Evolutionary conservation across 2,113 vertebrate species (phyloP).

Genomic region (Apeltes quadracus): DNA sequence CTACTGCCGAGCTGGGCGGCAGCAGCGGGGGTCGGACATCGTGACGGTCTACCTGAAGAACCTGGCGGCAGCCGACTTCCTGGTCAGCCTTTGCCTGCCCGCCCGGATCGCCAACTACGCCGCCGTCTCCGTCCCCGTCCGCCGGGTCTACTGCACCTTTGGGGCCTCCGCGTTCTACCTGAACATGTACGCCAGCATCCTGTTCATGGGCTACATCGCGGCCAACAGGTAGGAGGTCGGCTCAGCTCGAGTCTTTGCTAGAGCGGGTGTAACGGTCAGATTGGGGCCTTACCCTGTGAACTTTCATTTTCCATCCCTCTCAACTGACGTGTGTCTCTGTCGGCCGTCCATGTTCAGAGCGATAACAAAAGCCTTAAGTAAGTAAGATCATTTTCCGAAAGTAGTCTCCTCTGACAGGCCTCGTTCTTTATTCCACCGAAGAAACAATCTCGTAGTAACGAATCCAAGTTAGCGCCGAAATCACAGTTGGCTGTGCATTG

Average conservation of each 20-base stretch:
- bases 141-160: constrained; percentile 71
- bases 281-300: constrained; percentile 1
- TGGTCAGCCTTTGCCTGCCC: constrained; percentile 75
- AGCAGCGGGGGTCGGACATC: constrained; percentile 35
- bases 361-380: constrained; percentile 22
- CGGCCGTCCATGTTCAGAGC: constrained; percentile 28
- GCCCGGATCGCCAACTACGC: constrained; percentile 63
- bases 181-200: constrained; percentile 83
- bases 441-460: constrained; percentile 22
- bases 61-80: constrained; percentile 75
- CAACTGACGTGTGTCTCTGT: constrained; percentile 8
- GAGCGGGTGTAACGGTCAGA: no score
- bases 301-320: constrained; percentile 1
- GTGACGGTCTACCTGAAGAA: constrained; percentile 79
- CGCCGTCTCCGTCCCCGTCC: constrained; percentile 14
- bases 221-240: constrained; percentile 70
- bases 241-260: no score
- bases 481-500: constrained; percentile 32
- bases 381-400: constrained; percentile 21
- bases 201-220: constrained; percentile 81
- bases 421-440: constrained; percentile 26
- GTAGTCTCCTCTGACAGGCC: constrained; percentile 24
- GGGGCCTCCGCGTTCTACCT: constrained; percentile 73
- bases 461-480: constrained; percentile 11
- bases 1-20: constrained; percentile 50